Evolutionary conservation across 2,888 invertebrate species (phyloP).

Genomic region (Thysanoteuthis rhombus): DNA sequence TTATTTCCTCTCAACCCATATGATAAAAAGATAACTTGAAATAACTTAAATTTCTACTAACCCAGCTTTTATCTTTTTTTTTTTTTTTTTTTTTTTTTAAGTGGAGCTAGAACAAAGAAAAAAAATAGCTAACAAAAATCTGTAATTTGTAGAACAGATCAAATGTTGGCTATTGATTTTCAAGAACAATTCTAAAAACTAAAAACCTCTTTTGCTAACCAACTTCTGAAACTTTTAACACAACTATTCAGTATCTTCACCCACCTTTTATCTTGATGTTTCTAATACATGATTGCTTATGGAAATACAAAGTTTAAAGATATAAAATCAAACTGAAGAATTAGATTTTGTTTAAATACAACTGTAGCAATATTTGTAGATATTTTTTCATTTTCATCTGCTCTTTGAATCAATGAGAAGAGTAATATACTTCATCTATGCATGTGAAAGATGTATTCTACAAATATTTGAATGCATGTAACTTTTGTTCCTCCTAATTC

Average conservation of each 20-base stretch:
- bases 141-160: neutral
- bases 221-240: neutral
- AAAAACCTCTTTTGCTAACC: neutral
- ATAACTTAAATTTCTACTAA: neutral
- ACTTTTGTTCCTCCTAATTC: no score
- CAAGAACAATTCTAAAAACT: neutral
- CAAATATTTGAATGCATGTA: no score
- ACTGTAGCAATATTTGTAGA: neutral
- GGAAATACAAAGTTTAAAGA: neutral
- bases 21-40: neutral
- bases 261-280: neutral
- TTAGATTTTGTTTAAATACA: no score
- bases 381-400: neutral
- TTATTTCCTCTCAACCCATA: slow-evolving; percentile 12
- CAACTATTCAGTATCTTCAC: no score
- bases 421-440: no score
- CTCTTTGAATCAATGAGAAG: no score
- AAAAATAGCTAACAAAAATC: neutral
- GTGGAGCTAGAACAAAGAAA: neutral
- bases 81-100: no score
- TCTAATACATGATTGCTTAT: neutral
- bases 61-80: neutral
- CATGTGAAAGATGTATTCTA: no score
- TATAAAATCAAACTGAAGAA: no score
- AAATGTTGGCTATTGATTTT: neutral